Evolutionary conservation across 2,888 invertebrate genomes (phyloP).

Genomic region (Neoaliturus tenellus): DNA sequence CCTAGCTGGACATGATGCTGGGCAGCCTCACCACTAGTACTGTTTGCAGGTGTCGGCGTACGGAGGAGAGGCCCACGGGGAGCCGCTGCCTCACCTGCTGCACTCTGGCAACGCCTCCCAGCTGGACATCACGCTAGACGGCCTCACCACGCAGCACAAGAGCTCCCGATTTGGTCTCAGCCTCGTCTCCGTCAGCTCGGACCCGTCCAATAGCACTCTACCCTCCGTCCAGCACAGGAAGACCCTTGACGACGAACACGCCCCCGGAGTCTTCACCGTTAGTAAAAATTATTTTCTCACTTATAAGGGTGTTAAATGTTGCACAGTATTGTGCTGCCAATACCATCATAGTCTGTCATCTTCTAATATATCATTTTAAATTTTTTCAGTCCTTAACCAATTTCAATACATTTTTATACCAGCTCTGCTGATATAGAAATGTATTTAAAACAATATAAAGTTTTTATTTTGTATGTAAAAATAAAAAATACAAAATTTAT

Average conservation of each 20-base stretch:
- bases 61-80: constrained; percentile 73
- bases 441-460: no score
- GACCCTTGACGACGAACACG: constrained; percentile 83
- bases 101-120: constrained; percentile 81
- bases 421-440: no score
- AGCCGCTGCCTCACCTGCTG: constrained; percentile 78
- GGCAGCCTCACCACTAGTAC: constrained; percentile 74
- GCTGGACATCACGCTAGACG: constrained; percentile 78
- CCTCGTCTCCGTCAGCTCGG: constrained; percentile 75
- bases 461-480: no score
- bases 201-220: constrained; percentile 72
- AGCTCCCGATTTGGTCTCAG: constrained; percentile 79
- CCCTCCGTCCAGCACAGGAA: constrained; percentile 72
- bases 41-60: constrained; percentile 69
- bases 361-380: no score
- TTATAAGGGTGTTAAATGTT: no score
- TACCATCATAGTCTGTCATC: no score
- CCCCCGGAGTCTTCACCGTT: constrained; percentile 85
- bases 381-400: no score
- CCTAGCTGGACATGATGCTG: constrained; percentile 78
- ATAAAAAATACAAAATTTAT: no score
- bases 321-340: no score
- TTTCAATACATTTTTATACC: no score
- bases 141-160: constrained; percentile 74
- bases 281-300: no score